Evolutionary conservation across 2,888 invertebrate species (phyloP).

Genomic region (Cheilosia soror): DNA sequence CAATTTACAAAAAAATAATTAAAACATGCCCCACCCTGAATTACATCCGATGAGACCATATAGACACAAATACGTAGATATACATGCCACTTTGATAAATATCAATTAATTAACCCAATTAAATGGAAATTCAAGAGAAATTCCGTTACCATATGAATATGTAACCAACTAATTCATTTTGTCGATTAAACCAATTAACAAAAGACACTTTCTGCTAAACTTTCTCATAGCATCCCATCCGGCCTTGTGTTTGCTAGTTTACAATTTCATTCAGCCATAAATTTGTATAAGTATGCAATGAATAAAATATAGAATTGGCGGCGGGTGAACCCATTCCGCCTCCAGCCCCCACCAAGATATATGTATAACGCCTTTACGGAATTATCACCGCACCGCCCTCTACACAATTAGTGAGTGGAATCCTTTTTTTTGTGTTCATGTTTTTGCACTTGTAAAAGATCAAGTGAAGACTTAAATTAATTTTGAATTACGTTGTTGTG

Average conservation of each 20-base stretch:
- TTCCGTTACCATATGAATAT: slow-evolving; percentile 69
- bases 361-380: slow-evolving; percentile 37
- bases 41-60: slow-evolving; percentile 50
- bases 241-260: slow-evolving; percentile 37
- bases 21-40: slow-evolving; percentile 32
- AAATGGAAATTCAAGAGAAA: slow-evolving; percentile 74
- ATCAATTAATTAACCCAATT: slow-evolving; percentile 75
- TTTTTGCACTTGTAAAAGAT: slow-evolving; percentile 56
- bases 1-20: background rate
- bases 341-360: background rate
- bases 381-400: slow-evolving; percentile 36
- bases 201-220: slow-evolving; percentile 73
- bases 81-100: slow-evolving; percentile 67
- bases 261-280: slow-evolving; percentile 55
- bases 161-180: slow-evolving; percentile 75
- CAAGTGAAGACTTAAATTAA: slow-evolving; percentile 74
- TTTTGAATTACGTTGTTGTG: slow-evolving; percentile 59
- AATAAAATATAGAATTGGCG: slow-evolving; percentile 52
- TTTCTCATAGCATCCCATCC: slow-evolving; percentile 59
- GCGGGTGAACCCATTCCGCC: slow-evolving; percentile 11
- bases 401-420: slow-evolving; percentile 41
- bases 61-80: background rate
- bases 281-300: slow-evolving; percentile 56
- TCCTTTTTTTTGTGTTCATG: slow-evolving; percentile 32
- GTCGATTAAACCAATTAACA: slow-evolving; percentile 75